Evolutionary conservation across 2,113 vertebrate genomes (phyloP), one percentile per base, ranked within the genome.

Genomic region (Acinonyx jubatus): DNA sequence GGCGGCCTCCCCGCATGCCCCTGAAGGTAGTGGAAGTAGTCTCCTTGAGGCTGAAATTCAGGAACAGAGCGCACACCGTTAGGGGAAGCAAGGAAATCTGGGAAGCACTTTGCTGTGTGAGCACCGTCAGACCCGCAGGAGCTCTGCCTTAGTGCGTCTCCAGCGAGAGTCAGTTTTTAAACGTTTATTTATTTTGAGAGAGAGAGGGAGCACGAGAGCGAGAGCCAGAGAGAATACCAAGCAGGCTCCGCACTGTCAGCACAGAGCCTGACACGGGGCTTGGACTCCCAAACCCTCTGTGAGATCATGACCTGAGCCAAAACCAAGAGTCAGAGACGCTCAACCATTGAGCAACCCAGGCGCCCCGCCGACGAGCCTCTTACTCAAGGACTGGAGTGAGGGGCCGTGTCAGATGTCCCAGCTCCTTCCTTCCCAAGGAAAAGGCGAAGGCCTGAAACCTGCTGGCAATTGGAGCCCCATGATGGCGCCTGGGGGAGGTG

Each of bases 401-500:
- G 78, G 96, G 45, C 3, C 89, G 74, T 92, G 97, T 96, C 85
- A 83, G 97, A 97, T 33, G 89, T 97, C 95, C 93, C 90, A 83
- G 96, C 48, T 94, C 92, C 94, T 55, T 38, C 90, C 92, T 96
- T 97, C 94, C 97, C 91, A 92, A 96, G 95, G 96, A 90, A 93
- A 96, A 95, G 36, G 41, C 1, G 8, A 45, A 45, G 45, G 45
- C 45, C 45, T 9, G 45, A 45, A 45, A 98, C 12, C n/a, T 27
- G 97, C 97, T 98, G 98, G 97, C 91, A 94, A 97, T 97, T 93
- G 98, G 89, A 93, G 86, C 91, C 98, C 91, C 80, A 87, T 96
- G 88, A 98, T 89, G 97, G 96, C 98, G 96, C 97, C 96, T 98
- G 98, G 95, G 71, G 97, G 98, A 98, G 97, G 97, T 96, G 98